Evolutionary conservation across 2,888 invertebrate genomes (phyloP).

Genomic region (Cephus pulcher): DNA sequence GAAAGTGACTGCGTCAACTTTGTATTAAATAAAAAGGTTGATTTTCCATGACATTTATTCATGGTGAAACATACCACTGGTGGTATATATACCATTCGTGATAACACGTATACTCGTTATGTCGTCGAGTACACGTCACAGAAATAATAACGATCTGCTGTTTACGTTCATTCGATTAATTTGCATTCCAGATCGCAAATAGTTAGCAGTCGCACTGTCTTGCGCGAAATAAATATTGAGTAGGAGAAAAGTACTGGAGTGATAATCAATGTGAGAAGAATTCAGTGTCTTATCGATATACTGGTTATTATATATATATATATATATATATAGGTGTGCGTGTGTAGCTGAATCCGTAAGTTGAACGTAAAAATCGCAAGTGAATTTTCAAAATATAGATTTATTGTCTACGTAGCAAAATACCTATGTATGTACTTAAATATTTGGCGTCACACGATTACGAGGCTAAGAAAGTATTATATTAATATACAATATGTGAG

Average conservation of each 20-base stretch:
- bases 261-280: background rate
- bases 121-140: too few relatives aligned
- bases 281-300: background rate
- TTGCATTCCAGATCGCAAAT: background rate
- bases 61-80: too few relatives aligned
- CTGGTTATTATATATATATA: background rate
- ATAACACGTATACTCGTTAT: too few relatives aligned
- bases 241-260: background rate
- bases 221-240: background rate
- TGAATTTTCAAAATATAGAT: constrained; percentile 52
- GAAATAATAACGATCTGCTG: too few relatives aligned
- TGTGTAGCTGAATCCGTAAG: constrained; percentile 12
- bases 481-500: constrained; percentile 63
- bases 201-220: background rate
- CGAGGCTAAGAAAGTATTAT: constrained; percentile 53
- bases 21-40: too few relatives aligned
- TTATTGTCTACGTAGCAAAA: constrained; percentile 65
- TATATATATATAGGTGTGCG: constrained; percentile 4
- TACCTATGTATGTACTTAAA: constrained; percentile 63
- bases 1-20: too few relatives aligned
- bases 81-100: too few relatives aligned
- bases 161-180: too few relatives aligned
- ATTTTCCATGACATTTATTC: too few relatives aligned
- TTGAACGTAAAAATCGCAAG: background rate
- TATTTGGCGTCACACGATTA: constrained; percentile 63